phyloP scores from a whole-genome alignment of 2,113 vertebrate genomes.

The Pterocles burchelli region DNA sequence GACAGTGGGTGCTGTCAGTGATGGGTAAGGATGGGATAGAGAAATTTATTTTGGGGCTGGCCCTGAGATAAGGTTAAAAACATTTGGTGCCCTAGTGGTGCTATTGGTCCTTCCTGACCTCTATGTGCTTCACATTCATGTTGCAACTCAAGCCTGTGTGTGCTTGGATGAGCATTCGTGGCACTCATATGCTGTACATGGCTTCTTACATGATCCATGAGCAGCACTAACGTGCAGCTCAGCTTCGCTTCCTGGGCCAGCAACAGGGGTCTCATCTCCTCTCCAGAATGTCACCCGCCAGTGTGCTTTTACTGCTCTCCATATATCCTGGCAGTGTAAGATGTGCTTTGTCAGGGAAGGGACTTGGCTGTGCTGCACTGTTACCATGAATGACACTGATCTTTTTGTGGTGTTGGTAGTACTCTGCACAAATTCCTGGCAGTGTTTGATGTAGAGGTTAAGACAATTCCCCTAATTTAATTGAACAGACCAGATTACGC shows the following conservation, averaged over 20 bases:
- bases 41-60: background rate
- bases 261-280: background rate
- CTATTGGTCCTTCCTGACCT: background rate
- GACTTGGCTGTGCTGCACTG: background rate
- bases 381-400: background rate
- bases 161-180: background rate
- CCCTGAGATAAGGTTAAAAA: background rate
- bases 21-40: background rate
- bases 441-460: background rate
- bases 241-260: fast-evolving
- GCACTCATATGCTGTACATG: fast-evolving
- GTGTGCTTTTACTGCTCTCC: background rate
- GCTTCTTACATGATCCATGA: fast-evolving
- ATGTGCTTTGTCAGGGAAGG: fast-evolving
- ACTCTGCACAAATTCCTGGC: background rate
- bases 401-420: background rate
- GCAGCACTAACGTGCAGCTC: background rate
- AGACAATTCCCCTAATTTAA: background rate
- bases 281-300: background rate
- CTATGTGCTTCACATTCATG: background rate
- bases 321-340: fast-evolving
- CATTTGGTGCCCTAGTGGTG: background rate
- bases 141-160: fast-evolving
- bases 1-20: background rate
- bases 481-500: background rate